Evolutionary conservation across 37 sponge, comb jelly and placozoan genomes (phyloP).

Genomic region (Ianthella basta): DNA sequence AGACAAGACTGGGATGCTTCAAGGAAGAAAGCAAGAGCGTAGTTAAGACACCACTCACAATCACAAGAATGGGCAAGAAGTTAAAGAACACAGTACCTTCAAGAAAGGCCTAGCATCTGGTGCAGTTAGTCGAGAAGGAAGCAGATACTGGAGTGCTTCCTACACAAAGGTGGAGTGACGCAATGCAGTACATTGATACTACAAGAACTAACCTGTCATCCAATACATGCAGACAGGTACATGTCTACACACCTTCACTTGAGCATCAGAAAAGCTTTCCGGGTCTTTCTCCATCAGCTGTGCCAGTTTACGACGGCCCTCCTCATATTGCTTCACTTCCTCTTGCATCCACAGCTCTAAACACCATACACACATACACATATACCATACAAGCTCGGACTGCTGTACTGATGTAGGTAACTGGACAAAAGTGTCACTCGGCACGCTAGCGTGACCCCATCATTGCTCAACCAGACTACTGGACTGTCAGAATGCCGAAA

Average conservation of each 20-base stretch:
- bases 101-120: conserved; percentile 71
- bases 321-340: conserved; percentile 41
- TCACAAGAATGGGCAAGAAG: too few relatives aligned
- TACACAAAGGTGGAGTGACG: conserved; percentile 7
- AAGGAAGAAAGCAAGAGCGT: neutral
- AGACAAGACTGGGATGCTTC: conserved; percentile 64
- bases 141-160: conserved; percentile 73
- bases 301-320: conserved; percentile 57
- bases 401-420: neutral
- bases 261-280: conserved; percentile 57
- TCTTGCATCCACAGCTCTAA: conserved; percentile 52
- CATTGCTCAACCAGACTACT: too few relatives aligned
- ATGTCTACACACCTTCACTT: conserved; percentile 50
- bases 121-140: conserved; percentile 70
- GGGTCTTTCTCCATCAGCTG: conserved; percentile 74
- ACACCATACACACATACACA: conserved; percentile 5
- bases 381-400: neutral
- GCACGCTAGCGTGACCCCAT: too few relatives aligned
- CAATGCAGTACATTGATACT: neutral
- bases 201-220: neutral
- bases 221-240: neutral
- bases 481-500: too few relatives aligned
- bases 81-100: conserved; percentile 48
- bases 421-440: too few relatives aligned
- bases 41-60: neutral